Conservation (phyloP, 2,888 invertebrate genomes). For the Agonopterix heracliana region DNA sequence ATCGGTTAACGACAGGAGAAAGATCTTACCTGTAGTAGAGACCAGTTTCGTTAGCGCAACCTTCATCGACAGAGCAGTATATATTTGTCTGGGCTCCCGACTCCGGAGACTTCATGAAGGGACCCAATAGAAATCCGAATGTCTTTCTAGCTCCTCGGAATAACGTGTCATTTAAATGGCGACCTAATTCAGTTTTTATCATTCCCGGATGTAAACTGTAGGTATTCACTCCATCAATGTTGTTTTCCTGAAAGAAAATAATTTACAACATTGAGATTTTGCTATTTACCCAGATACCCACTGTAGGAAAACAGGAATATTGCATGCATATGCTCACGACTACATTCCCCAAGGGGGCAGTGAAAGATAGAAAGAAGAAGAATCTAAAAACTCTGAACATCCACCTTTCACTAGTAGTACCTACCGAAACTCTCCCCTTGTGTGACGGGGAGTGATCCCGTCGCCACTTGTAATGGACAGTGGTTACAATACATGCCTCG, state of each 20-base stretch:
- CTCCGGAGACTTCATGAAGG: conserved; percentile 75
- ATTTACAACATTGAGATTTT: neutral
- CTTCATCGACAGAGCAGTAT: conserved; percentile 82
- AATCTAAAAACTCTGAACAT: too few relatives aligned
- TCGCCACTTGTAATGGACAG: too few relatives aligned
- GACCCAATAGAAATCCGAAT: conserved; percentile 39
- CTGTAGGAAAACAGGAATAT: too few relatives aligned
- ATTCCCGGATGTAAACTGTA: conserved; percentile 86
- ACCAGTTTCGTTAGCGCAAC: conserved; percentile 77
- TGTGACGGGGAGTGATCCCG: too few relatives aligned
- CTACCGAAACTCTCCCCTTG: too few relatives aligned
- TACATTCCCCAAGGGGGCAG: too few relatives aligned
- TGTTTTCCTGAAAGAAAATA: conserved; percentile 39
- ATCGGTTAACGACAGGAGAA: too few relatives aligned
- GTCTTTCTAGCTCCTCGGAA: conserved; percentile 65
- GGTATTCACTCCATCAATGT: conserved; percentile 76
- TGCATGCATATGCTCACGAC: too few relatives aligned
- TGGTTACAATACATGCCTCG: too few relatives aligned
- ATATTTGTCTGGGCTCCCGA: conserved; percentile 86
- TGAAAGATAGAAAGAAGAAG: too few relatives aligned
- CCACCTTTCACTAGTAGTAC: too few relatives aligned
- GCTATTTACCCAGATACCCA: too few relatives aligned
- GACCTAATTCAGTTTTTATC: conserved; percentile 83
- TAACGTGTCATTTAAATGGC: conserved; percentile 74
- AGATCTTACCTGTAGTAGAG: conserved; percentile 70